Base-by-base conservation (phyloP, 2,113 vertebrate genomes). In the Ictidomys tridecemlineatus region DNA sequence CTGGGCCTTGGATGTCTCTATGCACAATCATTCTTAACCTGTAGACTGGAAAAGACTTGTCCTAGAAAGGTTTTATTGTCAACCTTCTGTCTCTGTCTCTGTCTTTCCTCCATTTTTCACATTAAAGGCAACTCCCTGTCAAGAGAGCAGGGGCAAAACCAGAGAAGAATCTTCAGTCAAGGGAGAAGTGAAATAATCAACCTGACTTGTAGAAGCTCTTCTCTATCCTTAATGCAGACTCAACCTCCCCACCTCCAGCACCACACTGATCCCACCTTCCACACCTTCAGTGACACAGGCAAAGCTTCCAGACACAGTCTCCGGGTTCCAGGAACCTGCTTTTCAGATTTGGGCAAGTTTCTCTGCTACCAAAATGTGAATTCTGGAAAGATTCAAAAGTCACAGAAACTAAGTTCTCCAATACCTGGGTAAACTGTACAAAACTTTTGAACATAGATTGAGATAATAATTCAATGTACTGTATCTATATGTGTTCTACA, bases 21-120 rank as follows among this genome's bases (percentile, higher is more conserved):
- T 1, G 34, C 42, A 30, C 6, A 0, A 1, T 24, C 18, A 3
- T 0, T 5, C 3, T 1, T 32, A 0, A 0, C 17, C 9, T 61
- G 4, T 20, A 20, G 5, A 9, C 48, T 39, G 5, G 16, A 24
- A 53, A 53, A 53, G 16, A 4, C 51, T 7, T 22, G 18, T 28
- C 16, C 30, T 2, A 17, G 9, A 78, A 24, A 1, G 1, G 4
- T n/a, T 85, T 48, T 63, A 28, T 3, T 32, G 53, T 20, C 28
- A 34, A 26, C 39, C 20, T 56, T 73, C n/a, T 65, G 13, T 28
- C 37, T 42, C 16, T 28, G 1, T 63, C 18, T 24, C 12, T 3
- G 0, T 6, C 26, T 84, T 26, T 17, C 18, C 12, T 73, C 10
- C 53, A 1, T 77, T 17, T 72, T 94, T 85, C 48, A 78, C 69